Evolutionary conservation across 2,797 vertebrate species (phyloP).

Genomic region (Erethizon dorsatum): DNA sequence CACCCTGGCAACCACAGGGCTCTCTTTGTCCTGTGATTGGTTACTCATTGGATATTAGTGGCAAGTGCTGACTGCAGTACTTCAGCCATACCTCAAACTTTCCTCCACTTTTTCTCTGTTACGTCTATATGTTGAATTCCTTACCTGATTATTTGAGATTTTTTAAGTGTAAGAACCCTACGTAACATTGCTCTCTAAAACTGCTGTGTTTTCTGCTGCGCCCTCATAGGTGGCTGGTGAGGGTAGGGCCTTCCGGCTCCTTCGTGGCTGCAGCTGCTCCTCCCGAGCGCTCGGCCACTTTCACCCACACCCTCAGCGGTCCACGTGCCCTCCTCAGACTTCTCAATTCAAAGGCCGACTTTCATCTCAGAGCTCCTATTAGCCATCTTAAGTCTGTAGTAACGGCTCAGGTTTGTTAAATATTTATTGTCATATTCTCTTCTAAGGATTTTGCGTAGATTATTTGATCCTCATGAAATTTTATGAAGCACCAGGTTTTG

Average conservation of each 20-base stretch:
- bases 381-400: neutral
- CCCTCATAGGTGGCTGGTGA: neutral
- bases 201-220: neutral
- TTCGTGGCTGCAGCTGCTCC: neutral
- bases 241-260: neutral
- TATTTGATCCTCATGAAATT: slow-evolving; percentile 13
- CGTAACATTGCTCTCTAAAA: slow-evolving; percentile 19
- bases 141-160: slow-evolving; percentile 2
- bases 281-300: neutral
- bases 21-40: neutral
- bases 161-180: neutral
- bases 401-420: neutral
- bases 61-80: neutral
- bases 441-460: neutral
- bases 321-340: neutral
- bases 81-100: neutral
- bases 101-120: slow-evolving; percentile 8
- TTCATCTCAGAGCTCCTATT: neutral
- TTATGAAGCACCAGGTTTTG: slow-evolving; percentile 1
- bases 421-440: neutral
- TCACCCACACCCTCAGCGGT: neutral
- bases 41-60: neutral
- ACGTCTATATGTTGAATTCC: neutral
- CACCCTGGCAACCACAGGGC: neutral
- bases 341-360: neutral